phyloP scores from a whole-genome alignment of 2,888 invertebrate genomes.

The Alloscopus bannaensis region DNA sequence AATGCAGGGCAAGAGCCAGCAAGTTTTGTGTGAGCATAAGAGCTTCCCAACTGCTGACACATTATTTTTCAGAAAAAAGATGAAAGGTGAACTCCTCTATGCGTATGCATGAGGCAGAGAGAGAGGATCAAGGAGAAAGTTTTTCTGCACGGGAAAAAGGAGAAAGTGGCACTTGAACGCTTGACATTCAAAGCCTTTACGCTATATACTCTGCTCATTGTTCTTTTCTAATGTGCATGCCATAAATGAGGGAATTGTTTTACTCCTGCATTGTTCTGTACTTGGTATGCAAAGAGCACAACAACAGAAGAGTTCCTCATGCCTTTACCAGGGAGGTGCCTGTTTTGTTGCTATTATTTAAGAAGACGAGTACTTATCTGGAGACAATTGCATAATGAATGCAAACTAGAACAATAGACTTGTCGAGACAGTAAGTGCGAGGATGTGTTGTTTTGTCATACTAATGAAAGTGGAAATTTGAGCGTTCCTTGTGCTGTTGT shows the following conservation, averaged over 20 bases:
- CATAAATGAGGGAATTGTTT: conserved; percentile 9
- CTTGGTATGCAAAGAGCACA: neutral
- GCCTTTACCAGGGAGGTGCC: too few species aligned
- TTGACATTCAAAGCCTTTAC: conserved; percentile 13
- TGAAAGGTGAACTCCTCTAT: neutral
- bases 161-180: conserved; percentile 6
- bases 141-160: neutral
- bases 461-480: too few species aligned
- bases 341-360: too few species aligned
- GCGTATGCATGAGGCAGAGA: neutral
- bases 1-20: neutral
- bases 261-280: conserved; percentile 7
- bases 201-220: neutral
- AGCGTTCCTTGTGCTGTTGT: too few species aligned
- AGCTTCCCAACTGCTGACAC: conserved; percentile 1
- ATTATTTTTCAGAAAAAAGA: neutral
- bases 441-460: too few species aligned
- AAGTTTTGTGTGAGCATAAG: neutral
- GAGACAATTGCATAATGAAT: neutral
- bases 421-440: neutral
- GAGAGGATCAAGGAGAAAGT: neutral
- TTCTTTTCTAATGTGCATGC: neutral
- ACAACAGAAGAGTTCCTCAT: neutral
- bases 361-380: conserved; percentile 1
- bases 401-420: conserved; percentile 3